A percentile compares a stretch with the other conserved stretches of the same genome.
These are phyloP conservation scores for Drosophila asahinai DNA, from an alignment of 1,140 invertebrate genomes.

Conservation along the genomic window DNA sequence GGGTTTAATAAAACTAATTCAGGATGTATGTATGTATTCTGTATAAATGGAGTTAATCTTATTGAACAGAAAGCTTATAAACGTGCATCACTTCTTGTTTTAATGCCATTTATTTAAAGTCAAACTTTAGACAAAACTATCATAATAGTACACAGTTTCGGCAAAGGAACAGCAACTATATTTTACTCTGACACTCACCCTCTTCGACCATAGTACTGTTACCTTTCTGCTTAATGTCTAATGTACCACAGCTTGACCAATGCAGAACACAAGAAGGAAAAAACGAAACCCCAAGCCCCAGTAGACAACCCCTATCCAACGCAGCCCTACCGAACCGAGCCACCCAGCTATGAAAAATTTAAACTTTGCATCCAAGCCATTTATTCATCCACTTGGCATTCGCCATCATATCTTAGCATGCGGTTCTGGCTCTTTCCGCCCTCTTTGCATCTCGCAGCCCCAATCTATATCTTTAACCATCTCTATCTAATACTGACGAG, in stretches of 20 bases:
- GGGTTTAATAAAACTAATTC: no score
- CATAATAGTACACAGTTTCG: background rate
- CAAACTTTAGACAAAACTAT: background rate
- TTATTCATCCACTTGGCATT: slow-evolving; percentile 70
- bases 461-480: slow-evolving; percentile 30
- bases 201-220: background rate
- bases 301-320: background rate
- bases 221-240: slow-evolving; percentile 10
- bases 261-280: slow-evolving; percentile 26
- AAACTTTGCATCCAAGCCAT: slow-evolving; percentile 70
- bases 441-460: slow-evolving; percentile 2
- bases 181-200: slow-evolving; percentile 1
- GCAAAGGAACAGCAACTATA: slow-evolving; percentile 7
- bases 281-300: background rate
- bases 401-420: slow-evolving; percentile 76
- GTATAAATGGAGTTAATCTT: background rate
- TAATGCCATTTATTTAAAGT: background rate
- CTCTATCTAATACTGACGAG: slow-evolving; percentile 5
- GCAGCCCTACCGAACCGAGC: slow-evolving; percentile 24
- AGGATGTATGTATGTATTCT: background rate
- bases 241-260: slow-evolving; percentile 26
- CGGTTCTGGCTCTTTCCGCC: slow-evolving; percentile 44
- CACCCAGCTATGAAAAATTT: slow-evolving; percentile 73
- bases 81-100: no score
- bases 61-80: no score